Evolutionary conservation across 2,888 invertebrate genomes (phyloP), one percentile per base, ranked within the genome.

Genomic region (Sinotaia quadrata): DNA sequence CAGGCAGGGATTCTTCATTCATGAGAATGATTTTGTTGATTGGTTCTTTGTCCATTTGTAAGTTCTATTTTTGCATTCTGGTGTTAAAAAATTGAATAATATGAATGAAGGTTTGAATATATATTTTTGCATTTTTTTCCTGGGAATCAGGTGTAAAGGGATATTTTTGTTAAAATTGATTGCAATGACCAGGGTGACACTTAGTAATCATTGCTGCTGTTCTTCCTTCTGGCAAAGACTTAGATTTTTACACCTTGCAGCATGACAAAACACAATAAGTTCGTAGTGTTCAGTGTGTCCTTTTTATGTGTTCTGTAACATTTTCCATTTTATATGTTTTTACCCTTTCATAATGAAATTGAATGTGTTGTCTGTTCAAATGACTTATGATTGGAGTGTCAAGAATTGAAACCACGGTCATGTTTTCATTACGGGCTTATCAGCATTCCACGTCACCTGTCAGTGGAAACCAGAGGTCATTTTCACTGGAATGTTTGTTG

Each of bases 61-160:
- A 65, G 62, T 56, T 61, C 62, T 68, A 68, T 62, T 62, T 67
- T 67, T 67, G 60, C 67, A 67, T 62, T 54, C 41, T 56, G 61
- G 63, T 44, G 58, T 58, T 58, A 24, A 36, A 36, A 41, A 21
- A 15, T 18, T 34, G 36, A n/a, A 47, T 4, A 34, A 54, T 51
- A 31, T 56, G 52, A 36, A 51, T 21, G 36, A 44, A 59, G 49
- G 62, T 62, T 52, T 68, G 54, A 58, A 68, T 52, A 68, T 68
- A 68, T 68, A 68, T 68, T 68, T 68, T 68, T 68, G 68, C 68
- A 68, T 68, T 68, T 63, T 54, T 37, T n/a, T n/a, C n/a, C n/a
- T n/a, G 62, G 44, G 56, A 56, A 44, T 44, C 57, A 18, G 12
- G 41, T 37, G 41, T 56, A 33, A 44, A 24, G 41, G 56, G 33